Evolutionary conservation across 1,140 invertebrate genomes (phyloP).

Genomic region (Capitella teleta): DNA sequence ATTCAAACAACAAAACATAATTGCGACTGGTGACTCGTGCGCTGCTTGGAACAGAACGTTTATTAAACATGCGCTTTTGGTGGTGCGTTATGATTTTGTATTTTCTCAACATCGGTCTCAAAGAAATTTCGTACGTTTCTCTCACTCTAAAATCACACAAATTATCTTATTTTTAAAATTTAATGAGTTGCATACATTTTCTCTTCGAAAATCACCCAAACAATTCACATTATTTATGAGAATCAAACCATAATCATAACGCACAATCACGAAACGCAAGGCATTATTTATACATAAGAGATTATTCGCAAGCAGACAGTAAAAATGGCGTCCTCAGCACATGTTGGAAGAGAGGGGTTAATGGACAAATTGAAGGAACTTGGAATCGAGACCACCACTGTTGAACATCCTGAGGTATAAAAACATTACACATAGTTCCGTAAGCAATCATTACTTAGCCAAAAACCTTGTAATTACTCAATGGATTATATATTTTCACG

Average conservation of each 20-base stretch:
- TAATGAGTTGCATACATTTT: not conserved
- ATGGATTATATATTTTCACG: not conserved
- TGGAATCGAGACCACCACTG: not conserved
- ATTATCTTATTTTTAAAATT: too few species aligned
- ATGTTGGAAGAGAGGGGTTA: not conserved
- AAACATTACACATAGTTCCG: not conserved
- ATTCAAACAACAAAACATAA: too few species aligned
- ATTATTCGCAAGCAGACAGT: not conserved
- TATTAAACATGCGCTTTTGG: too few species aligned
- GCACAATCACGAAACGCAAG: not conserved
- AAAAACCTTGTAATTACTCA: not conserved
- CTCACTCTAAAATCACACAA: too few species aligned
- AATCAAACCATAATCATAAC: not conserved
- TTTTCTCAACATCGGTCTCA: too few species aligned
- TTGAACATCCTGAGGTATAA: constrained; percentile 5
- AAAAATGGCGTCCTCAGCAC: not conserved
- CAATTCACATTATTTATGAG: not conserved
- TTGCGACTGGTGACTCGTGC: too few species aligned
- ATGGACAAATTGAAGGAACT: constrained; percentile 3
- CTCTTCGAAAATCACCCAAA: not conserved
- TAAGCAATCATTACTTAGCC: too few species aligned
- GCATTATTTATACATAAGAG: not conserved
- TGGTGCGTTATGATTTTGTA: too few species aligned
- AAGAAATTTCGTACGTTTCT: too few species aligned
- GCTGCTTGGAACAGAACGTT: too few species aligned